A percentile compares a stretch with the other conserved stretches of the same genome.
phyloP scores from a whole-genome alignment of 2,113 vertebrate genomes.

The Nothoprocta pentlandii region DNA sequence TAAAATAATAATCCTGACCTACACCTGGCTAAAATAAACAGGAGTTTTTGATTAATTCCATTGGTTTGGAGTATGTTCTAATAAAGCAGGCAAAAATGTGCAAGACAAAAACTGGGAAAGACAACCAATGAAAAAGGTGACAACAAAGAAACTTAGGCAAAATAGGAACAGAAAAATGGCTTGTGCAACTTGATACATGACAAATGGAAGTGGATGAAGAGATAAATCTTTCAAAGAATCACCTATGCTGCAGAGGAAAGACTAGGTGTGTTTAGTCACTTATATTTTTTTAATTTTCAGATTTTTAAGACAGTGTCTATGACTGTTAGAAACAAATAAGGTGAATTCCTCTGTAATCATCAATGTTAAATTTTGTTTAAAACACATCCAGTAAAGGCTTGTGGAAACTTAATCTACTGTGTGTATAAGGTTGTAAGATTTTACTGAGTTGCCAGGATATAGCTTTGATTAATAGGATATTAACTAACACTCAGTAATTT shows the following conservation, averaged over 20 bases:
- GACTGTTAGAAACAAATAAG: neutral
- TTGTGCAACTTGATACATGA: neutral
- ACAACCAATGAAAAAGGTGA: neutral
- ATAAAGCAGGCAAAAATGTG: neutral
- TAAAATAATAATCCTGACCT: neutral
- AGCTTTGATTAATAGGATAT: conserved; percentile 69
- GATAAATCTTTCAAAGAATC: neutral
- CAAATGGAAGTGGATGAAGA: neutral
- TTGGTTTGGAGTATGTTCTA: neutral
- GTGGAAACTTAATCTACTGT: conserved; percentile 36
- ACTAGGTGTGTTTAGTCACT: neutral
- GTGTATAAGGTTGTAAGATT: conserved; percentile 51
- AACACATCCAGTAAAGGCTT: conserved; percentile 31
- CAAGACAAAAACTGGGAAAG: neutral
- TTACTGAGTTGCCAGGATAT: conserved; percentile 35
- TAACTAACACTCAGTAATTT: conserved; percentile 63
- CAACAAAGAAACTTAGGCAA: neutral
- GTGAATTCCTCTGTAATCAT: conserved; percentile 2
- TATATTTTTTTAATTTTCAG: neutral
- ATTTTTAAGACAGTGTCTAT: neutral
- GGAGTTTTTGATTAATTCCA: neutral
- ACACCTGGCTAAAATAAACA: neutral
- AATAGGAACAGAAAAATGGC: neutral
- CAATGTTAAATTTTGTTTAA: conserved; percentile 44
- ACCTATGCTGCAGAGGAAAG: neutral